Evolutionary conservation across 1,140 invertebrate species (phyloP), one percentile per base, ranked within the genome.

Genomic region (Tetramorium alpestre): DNA sequence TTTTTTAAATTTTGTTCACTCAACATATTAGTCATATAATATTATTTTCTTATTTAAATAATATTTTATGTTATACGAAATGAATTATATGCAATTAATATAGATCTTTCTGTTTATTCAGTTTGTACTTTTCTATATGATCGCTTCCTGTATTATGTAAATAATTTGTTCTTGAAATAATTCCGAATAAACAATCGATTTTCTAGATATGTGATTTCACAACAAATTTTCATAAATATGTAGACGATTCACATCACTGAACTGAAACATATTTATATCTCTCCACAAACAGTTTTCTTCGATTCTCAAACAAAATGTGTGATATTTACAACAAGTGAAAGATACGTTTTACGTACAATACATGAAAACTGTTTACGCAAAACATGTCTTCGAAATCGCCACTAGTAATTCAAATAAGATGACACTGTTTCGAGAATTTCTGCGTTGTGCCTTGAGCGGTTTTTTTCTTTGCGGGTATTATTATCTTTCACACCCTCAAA

Each of bases 401-500:
- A 13, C n/a, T 73, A 62, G 78, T 85, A 67, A 65, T 56, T 85
- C 60, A 78, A 56, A 65, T 78, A 16, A 54, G 47, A 65, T 22
- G 6, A 2, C 25, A 47, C 51, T 65, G 28, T 85, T 78, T 3
- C 47, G 28, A 10, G 2, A 67, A 25, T 13, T 62, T 84, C 25
- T 13, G 10, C 25, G 64, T 1, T 28, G 13, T 60, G 41, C 38
- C 3, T 51, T 22, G 33, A 49, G n/a, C 33, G 33, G 0, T 33
- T 33, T 33, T 33, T 33, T 4, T n/a, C 49, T 67, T 77, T 78
- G 65, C 13, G 11, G 25, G 77, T 85, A 85, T 64, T 85, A 78
- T 85, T 85, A 41, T 85, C 76, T 85, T 77, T 85, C 47, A 33
- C 82, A 78, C 47, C 33, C 41, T 41, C 28, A 7, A 33, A 56